Evolutionary conservation across 2,888 invertebrate genomes (phyloP).

Genomic region (Ichneumoninae sp.): DNA sequence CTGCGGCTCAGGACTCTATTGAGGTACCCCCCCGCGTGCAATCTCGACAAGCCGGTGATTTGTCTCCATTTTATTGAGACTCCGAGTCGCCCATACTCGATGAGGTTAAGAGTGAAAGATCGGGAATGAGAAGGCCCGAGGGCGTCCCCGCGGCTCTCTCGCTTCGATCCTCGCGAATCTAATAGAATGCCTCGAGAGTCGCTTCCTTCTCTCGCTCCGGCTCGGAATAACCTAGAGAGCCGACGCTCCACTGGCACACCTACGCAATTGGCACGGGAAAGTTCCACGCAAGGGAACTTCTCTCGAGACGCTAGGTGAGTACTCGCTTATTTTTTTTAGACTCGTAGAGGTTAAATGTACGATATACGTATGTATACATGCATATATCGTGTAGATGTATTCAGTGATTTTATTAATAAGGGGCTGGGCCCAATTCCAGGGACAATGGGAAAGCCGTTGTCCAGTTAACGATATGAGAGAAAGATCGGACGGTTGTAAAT

Average conservation of each 20-base stretch:
- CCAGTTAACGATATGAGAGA: no score
- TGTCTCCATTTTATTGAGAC: conserved; percentile 82
- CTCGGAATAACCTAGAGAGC: conserved; percentile 29
- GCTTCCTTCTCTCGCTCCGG: background rate
- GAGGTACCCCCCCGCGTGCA: conserved; percentile 72
- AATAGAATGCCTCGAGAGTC: background rate
- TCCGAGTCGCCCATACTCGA: conserved; percentile 80
- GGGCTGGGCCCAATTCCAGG: no score
- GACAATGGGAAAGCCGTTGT: no score
- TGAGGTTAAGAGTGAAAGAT: conserved; percentile 70
- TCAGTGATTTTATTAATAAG: no score
- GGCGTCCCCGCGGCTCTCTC: conserved; percentile 30
- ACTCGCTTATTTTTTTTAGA: background rate
- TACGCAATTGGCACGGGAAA: conserved; percentile 45
- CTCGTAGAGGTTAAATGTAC: background rate
- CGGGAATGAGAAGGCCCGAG: conserved; percentile 23
- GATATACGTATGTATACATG: background rate
- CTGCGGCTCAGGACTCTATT: conserved; percentile 52
- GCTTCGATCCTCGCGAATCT: conserved; percentile 1
- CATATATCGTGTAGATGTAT: no score
- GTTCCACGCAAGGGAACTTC: conserved; percentile 2
- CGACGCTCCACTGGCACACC: conserved; percentile 53
- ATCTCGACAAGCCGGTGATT: conserved; percentile 78
- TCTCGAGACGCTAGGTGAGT: conserved; percentile 2
- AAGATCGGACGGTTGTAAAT: no score